Evolutionary conservation across 2,888 invertebrate genomes (phyloP), one percentile per base, ranked within the genome.

Genomic region (Steinernema scapterisci): DNA sequence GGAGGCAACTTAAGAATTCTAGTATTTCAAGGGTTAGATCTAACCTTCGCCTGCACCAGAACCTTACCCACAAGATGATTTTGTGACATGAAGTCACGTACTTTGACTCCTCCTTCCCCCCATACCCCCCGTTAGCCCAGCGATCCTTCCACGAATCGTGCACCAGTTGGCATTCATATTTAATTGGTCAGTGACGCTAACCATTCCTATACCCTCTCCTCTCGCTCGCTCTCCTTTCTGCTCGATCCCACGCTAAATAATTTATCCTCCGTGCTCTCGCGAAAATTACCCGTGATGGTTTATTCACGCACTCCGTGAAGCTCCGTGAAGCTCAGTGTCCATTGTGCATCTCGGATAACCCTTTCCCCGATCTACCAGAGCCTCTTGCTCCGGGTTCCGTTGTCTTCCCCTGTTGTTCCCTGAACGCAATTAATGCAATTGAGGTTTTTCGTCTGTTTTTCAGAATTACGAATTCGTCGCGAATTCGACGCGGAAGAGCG

Each of bases 381-480:
- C 48, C 13, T 44, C 13, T 44, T 7, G 45, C 13, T 44, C 45
- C 45, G 45, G 7, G 45, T 44, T 48, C 48, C 48, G 16, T 48
- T 16, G 16, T 48, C 48, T 48, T 48, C 52, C 11, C 7, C 52
- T 21, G n/a, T n/a, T n/a, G n/a, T n/a, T 3, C 23, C 7, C 52
- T 23, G 21, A 63, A 31, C 31, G 63, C 63, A 63, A 63, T 63
- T 63, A 63, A 63, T 63, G 3, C 31, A 11, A 19, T 19, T n/a
- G 63, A 31, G 25, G 25, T 63, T 63, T 63, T 31, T 48, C 48
- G 48, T 48, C 48, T 48, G 19, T 48, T n/a, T n/a, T n/a, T 48
- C 48, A 16, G 19, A 48, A 48, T 48, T 48, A 19, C 48, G 48
- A 48, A n/a, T 16, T 48, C 48, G 16, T 13, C 13, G n/a, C n/a